Conservation (phyloP, 2,113 vertebrate genomes). For the Kryptolebias marmoratus region DNA sequence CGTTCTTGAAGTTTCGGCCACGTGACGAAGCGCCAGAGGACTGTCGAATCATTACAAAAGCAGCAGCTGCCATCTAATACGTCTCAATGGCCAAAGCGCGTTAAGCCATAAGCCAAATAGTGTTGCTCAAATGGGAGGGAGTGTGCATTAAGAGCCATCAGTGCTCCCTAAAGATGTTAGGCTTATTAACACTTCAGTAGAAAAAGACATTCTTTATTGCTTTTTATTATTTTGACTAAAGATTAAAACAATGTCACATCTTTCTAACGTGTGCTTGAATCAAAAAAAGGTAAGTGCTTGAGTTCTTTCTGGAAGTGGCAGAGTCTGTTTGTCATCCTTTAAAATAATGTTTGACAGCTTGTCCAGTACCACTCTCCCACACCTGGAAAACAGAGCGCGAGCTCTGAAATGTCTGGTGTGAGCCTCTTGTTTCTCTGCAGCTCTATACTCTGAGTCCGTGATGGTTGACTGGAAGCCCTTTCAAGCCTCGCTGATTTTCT, state of each 20-base stretch:
- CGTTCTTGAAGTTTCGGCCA: constrained; percentile 23
- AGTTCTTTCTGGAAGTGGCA: constrained; percentile 42
- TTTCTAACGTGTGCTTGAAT: constrained; percentile 16
- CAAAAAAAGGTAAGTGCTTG: constrained; percentile 56
- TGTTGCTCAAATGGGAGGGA: constrained; percentile 17
- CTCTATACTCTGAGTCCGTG: constrained; percentile 33
- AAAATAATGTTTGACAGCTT: constrained; percentile 47
- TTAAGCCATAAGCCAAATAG: constrained; percentile 29
- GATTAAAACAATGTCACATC: neutral
- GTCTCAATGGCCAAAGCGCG: constrained; percentile 30
- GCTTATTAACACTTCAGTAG: constrained; percentile 1
- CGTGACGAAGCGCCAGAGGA: constrained; percentile 26
- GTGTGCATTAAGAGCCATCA: constrained; percentile 29
- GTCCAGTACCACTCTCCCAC: constrained; percentile 36
- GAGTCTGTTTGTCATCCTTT: constrained; percentile 50
- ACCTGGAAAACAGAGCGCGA: constrained; percentile 47
- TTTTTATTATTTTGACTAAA: neutral
- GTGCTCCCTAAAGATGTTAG: constrained; percentile 8
- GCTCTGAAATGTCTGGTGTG: constrained; percentile 14
- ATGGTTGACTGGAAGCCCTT: constrained; percentile 65
- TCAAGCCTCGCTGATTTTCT: constrained; percentile 57
- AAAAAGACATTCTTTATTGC: constrained; percentile 4
- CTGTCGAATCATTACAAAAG: constrained; percentile 34
- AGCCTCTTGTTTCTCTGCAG: constrained; percentile 9
- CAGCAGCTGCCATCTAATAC: constrained; percentile 20